A percentile compares a stretch with the other conserved stretches of the same genome.
These are phyloP conservation scores for Ceratoteleas bidentatus DNA, from an alignment of 1,140 invertebrate species.

Conservation along the genomic window DNA sequence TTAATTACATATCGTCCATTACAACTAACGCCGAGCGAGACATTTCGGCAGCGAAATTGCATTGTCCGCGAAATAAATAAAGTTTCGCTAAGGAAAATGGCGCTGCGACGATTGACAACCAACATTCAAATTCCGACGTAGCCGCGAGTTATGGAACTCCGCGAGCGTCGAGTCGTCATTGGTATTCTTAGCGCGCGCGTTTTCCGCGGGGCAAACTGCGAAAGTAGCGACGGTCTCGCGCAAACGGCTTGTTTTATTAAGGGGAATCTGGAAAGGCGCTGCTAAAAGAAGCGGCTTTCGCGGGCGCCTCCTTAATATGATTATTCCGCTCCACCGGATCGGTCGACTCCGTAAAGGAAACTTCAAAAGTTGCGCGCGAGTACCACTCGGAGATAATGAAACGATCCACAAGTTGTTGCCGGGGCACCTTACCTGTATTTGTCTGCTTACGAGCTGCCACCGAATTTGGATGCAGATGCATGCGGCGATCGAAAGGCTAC, in stretches of 20 bases:
- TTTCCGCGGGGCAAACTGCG: constrained; percentile 38
- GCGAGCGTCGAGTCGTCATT: constrained; percentile 1
- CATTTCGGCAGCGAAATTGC: background rate
- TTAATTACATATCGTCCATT: background rate
- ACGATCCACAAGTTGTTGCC: constrained; percentile 76
- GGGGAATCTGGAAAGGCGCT: constrained; percentile 25
- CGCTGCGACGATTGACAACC: background rate
- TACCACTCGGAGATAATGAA: constrained; percentile 76
- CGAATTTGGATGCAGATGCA: constrained; percentile 13
- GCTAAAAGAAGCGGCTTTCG: constrained; percentile 37
- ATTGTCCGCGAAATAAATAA: background rate
- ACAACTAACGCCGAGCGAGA: background rate
- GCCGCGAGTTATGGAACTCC: constrained; percentile 29
- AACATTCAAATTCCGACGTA: background rate
- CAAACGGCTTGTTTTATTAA: constrained; percentile 41
- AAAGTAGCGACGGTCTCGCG: constrained; percentile 22
- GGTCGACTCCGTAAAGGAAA: constrained; percentile 69
- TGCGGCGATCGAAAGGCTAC: background rate
- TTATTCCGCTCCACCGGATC: constrained; percentile 73
- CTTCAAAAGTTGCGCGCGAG: constrained; percentile 73
- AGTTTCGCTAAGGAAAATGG: background rate
- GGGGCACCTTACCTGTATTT: constrained; percentile 28
- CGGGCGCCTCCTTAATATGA: constrained; percentile 69
- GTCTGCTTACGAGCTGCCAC: constrained; percentile 15
- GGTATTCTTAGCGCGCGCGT: constrained; percentile 13